Evolutionary conservation across 2,888 invertebrate genomes (phyloP), one percentile per base, ranked within the genome.

Genomic region (Colletes collaris): DNA sequence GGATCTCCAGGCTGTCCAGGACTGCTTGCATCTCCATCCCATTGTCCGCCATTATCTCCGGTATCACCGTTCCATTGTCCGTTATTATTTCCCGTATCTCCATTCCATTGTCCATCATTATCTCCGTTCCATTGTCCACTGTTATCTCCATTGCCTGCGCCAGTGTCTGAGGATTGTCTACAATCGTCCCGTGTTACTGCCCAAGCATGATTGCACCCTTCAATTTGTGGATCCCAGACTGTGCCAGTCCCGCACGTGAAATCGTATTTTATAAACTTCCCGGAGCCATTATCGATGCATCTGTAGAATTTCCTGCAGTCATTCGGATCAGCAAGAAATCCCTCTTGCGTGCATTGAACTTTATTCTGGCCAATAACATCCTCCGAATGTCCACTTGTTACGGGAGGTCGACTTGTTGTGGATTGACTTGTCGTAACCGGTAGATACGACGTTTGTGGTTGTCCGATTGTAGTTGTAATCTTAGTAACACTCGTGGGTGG

Each of bases 211-310:
- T 94, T 94, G 86, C 96, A 96, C 0, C 93, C 93, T 86, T 94
- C 93, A 69, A 94, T 93, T 52, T 94, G 92, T 82, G 94, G 93
- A 90, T 95, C 94, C 95, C 95, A 95, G 53, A 95, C 93, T 0
- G 95, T 95, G 58, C 94, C 95, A 37, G 93, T 93, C 0, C 94
- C 94, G 85, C 95, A 95, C 7, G 92, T 93, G 79, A 94, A 95
- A 8, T 94, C 93, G 70, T 94, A 94, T 77, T 92, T 94, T 40
- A 90, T 93, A 72, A 92, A 93, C 0, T 91, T 91, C 3, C 93
- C 93, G n/a, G 92, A 89, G 4, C 83, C 86, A 76, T 93, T 91
- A 60, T 93, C 89, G 0, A 91, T 93, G 85, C 94, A 94, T 82
- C 93, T 89, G 70, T 93, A 93, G 82, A 94, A 94, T 76, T 92